Evolutionary conservation across 2,113 vertebrate genomes (phyloP), one percentile per base, ranked within the genome.

Genomic region (Eulacestoma nigropectus): DNA sequence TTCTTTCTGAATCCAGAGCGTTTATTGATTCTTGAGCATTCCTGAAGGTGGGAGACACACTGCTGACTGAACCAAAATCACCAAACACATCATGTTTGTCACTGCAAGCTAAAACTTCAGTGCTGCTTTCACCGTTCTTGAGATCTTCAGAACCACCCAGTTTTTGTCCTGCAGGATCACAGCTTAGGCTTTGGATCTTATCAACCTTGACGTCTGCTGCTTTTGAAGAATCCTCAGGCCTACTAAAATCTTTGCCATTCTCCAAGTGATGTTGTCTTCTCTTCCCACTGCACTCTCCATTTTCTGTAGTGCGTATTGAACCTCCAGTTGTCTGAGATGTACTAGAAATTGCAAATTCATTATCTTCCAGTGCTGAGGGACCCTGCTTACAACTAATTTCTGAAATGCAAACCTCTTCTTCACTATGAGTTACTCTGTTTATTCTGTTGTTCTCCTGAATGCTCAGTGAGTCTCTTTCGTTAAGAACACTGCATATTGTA

Each of bases 1-100:
- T 91, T 95, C 97, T 97, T 97, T 97, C 94, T 83, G 95, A 88
- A 82, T 78, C 97, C 15, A 64, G n/a, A 78, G 95, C 39, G 3
- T 94, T 91, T 91, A 84, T 12, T 7, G 94, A 96, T 49, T 94
- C 96, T 96, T 96, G 97, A 95, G 92, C 75, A 46, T 86, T 91
- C 87, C 87, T 16, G 49, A 97, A 91, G 87, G 94, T 76, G 85
- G 95, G 92, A 95, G 97, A 96, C 1, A 75, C 95, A 5, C 98
- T 98, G 87, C 98, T 98, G 8, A 98, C 98, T 65, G 98, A 98
- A 95, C 99, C 98, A 90, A 98, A 98, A 88, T 99, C 98, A 29
- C 98, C 98, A 95, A 98, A 97, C 63, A 98, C 98, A 69, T 98
- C 96, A 32, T 33, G 95, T 25, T 88, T 64, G 13, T 98, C 94